Evolutionary conservation across 2,113 vertebrate species (phyloP).

Genomic region (Rallus limicola): DNA sequence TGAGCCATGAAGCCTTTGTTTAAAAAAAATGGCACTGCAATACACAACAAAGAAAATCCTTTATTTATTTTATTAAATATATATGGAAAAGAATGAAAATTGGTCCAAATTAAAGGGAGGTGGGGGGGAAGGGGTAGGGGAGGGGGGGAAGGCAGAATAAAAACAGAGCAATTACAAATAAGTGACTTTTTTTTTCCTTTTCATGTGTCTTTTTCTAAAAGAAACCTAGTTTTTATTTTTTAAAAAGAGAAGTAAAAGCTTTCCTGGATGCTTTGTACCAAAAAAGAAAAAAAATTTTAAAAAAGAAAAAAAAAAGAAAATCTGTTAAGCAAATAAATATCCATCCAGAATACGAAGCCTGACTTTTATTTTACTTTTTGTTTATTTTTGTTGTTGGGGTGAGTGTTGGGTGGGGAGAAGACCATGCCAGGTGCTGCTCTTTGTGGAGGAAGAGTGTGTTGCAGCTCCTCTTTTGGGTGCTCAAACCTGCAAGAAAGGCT

Average conservation of each 20-base stretch:
- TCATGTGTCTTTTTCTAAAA: constrained; percentile 83
- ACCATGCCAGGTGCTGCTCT: background rate
- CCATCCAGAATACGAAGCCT: constrained; percentile 59
- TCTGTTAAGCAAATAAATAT: constrained; percentile 66
- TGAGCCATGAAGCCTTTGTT: constrained; percentile 94
- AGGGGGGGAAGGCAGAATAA: constrained; percentile 74
- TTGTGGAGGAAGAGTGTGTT: background rate
- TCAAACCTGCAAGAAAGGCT: background rate
- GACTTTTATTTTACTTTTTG: constrained; percentile 39
- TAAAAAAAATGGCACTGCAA: constrained; percentile 75
- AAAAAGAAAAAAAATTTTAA: constrained; percentile 68
- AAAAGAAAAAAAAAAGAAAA: constrained; percentile 1
- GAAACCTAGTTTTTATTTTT: constrained; percentile 86
- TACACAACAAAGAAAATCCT: constrained; percentile 82
- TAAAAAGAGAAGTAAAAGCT: constrained; percentile 82
- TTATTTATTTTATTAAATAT: constrained; percentile 95
- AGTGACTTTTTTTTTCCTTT: constrained; percentile 51
- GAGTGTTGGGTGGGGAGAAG: background rate
- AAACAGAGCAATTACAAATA: constrained; percentile 64
- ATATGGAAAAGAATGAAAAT: constrained; percentile 80
- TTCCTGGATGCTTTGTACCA: constrained; percentile 94
- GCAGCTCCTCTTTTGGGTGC: background rate
- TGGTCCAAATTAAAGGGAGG: constrained; percentile 83
- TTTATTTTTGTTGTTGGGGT: constrained; percentile 32
- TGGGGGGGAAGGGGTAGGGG: constrained; percentile 73